These are phyloP conservation scores for Apostichopus parvimensis DNA, from an alignment of 35 echinoderm and acorn worm genomes.

Conservation along the genomic window DNA sequence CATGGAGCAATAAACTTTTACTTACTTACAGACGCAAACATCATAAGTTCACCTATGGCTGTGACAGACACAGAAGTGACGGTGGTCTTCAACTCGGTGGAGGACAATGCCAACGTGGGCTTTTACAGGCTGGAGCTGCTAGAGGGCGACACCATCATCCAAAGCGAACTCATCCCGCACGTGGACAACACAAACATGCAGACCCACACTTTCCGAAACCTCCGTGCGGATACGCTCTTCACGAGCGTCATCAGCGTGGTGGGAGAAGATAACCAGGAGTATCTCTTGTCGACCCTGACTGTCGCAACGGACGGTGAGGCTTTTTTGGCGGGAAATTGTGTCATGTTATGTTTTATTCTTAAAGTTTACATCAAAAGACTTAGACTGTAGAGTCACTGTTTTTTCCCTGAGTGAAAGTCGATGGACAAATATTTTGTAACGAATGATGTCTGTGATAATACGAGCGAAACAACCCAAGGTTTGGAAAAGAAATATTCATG, in stretches of 20 bases:
- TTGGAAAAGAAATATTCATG: too few species aligned
- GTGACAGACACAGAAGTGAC: conserved; percentile 8
- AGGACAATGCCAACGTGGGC: conserved; percentile 19
- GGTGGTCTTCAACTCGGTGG: conserved; percentile 3
- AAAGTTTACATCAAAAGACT: too few species aligned
- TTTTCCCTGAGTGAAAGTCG: too few species aligned
- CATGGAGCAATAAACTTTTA: too few species aligned
- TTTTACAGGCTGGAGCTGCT: conserved; percentile 7
- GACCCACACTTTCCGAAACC: conserved; percentile 27
- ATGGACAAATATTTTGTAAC: too few species aligned
- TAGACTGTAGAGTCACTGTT: too few species aligned
- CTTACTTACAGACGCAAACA: neutral
- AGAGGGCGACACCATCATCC: conserved; percentile 33
- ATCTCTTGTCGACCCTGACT: neutral
- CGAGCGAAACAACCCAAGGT: too few species aligned
- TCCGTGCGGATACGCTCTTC: conserved; percentile 1
- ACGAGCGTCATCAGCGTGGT: neutral
- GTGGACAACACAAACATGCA: neutral
- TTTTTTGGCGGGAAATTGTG: too few species aligned
- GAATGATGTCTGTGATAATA: too few species aligned
- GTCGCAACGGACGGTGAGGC: conserved; percentile 28
- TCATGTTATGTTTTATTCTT: too few species aligned
- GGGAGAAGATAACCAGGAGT: conserved; percentile 31
- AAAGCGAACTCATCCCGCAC: conserved; percentile 21
- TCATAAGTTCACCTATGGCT: conserved; percentile 10